Percentiles rank a stretch among this genome's conserved stretches.
Evolutionary conservation across 2,888 invertebrate species (phyloP).

Genomic region (Rotaria macrura): DNA sequence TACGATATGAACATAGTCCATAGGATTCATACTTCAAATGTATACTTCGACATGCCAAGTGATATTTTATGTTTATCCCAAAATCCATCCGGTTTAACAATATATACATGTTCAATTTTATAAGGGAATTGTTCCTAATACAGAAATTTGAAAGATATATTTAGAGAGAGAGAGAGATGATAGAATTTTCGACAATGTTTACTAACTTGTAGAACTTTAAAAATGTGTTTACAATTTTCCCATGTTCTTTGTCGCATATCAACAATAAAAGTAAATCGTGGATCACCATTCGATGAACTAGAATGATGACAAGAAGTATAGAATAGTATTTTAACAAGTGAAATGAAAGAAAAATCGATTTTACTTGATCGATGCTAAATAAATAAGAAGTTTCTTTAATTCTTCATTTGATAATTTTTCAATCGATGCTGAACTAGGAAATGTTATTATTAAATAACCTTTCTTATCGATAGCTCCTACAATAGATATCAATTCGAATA

Average conservation of each 20-base stretch:
- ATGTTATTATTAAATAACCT: constrained; percentile 25
- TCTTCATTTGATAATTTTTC: constrained; percentile 25
- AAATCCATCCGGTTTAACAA: constrained; percentile 32
- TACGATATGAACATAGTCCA: too few species aligned
- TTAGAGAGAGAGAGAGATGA: too few species aligned
- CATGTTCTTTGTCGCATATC: constrained; percentile 31
- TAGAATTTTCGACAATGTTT: too few species aligned
- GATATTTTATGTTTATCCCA: constrained; percentile 34
- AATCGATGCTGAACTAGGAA: constrained; percentile 25
- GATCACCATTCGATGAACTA: constrained; percentile 19
- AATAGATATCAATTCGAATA: neutral
- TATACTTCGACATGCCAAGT: constrained; percentile 30
- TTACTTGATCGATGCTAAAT: constrained; percentile 28
- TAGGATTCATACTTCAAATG: constrained; percentile 29
- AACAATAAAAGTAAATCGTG: constrained; percentile 26
- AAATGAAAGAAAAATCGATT: too few species aligned
- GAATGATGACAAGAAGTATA: neutral
- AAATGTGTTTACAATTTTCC: constrained; percentile 29
- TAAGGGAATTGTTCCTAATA: constrained; percentile 31
- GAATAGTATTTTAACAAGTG: too few species aligned
- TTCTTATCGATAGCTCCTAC: constrained; percentile 24
- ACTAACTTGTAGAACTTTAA: constrained; percentile 25
- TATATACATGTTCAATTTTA: constrained; percentile 31
- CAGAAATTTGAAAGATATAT: neutral
- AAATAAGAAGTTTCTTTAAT: constrained; percentile 27